phyloP scores from a whole-genome alignment of 2,113 vertebrate genomes.

The Lynx canadensis region DNA sequence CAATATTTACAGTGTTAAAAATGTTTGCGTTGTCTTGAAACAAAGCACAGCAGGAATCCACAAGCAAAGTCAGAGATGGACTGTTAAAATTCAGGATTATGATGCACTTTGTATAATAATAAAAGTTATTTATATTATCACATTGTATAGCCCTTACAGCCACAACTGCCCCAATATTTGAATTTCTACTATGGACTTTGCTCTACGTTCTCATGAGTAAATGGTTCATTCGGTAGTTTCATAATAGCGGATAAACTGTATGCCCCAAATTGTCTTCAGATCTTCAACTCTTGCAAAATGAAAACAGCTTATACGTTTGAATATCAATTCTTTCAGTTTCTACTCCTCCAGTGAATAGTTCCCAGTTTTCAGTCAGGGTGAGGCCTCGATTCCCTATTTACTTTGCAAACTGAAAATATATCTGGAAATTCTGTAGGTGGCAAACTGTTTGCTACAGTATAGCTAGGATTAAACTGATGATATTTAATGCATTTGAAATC shows the following conservation, averaged over 20 bases:
- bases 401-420: not conserved
- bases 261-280: not conserved
- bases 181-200: not conserved
- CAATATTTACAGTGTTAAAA: not conserved
- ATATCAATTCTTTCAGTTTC: not conserved
- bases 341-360: not conserved
- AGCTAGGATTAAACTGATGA: constrained; percentile 60
- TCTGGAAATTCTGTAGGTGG: not conserved
- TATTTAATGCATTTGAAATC: constrained; percentile 57
- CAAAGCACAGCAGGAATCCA: not conserved
- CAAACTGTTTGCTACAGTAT: not conserved
- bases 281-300: not conserved
- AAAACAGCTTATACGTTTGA: not conserved
- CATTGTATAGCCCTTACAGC: not conserved
- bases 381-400: not conserved
- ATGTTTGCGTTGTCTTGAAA: not conserved
- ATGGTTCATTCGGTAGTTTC: not conserved
- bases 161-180: not conserved
- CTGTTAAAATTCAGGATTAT: not conserved
- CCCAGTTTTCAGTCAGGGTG: not conserved
- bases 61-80: not conserved
- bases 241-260: not conserved
- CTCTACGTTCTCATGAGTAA: not conserved
- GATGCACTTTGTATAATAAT: not conserved
- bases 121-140: not conserved